phyloP scores from a whole-genome alignment of 2,797 vertebrate species.

The Hydrophis major region DNA sequence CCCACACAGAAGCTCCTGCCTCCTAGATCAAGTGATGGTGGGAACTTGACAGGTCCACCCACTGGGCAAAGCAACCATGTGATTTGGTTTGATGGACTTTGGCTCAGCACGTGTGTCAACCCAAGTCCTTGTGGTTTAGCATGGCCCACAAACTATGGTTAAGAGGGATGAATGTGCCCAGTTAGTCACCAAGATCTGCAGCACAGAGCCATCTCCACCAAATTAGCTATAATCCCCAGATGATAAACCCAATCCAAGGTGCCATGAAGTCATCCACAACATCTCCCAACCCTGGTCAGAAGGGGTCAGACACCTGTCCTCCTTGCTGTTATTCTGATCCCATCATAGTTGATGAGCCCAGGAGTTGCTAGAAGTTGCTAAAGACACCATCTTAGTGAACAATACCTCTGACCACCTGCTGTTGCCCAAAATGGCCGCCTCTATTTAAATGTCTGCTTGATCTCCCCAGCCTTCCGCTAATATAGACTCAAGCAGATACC shows the following conservation, averaged over 20 bases:
- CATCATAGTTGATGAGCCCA: not conserved
- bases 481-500: not conserved
- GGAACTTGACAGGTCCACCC: not conserved
- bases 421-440: not conserved
- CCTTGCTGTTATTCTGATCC: not conserved
- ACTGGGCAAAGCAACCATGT: not conserved
- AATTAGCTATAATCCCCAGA: not conserved
- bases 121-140: not conserved
- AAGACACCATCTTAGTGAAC: not conserved
- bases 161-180: not conserved
- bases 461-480: not conserved
- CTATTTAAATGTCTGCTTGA: not conserved
- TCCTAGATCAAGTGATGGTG: not conserved
- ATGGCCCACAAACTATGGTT: not conserved
- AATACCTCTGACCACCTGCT: not conserved
- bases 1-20: not conserved
- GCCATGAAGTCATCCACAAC: not conserved
- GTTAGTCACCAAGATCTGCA: not conserved
- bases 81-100: not conserved
- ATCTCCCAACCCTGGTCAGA: not conserved
- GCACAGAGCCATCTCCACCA: not conserved
- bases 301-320: not conserved
- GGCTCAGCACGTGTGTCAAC: not conserved
- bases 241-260: not conserved
- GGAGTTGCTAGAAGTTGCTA: not conserved